Conservation (phyloP, 1,140 invertebrate genomes). For the Nymphalis io region DNA sequence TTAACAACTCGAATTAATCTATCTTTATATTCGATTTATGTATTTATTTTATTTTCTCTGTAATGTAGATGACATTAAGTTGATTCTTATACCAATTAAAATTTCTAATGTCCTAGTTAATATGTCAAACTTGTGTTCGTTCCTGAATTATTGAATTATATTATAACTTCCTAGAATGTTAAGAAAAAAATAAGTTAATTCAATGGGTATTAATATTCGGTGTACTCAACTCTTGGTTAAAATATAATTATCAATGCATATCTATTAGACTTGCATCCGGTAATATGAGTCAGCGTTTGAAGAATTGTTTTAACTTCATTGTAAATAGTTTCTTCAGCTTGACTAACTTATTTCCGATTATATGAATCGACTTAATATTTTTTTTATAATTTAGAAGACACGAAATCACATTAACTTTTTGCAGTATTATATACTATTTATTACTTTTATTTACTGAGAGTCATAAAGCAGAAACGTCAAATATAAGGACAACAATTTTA, state of each 20-base stretch:
- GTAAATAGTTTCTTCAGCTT: not conserved
- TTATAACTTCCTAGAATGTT: not conserved
- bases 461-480: not conserved
- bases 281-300: conserved; percentile 42
- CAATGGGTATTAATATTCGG: conserved; percentile 14
- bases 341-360: not conserved
- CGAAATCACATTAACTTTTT: too few relatives aligned
- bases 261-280: conserved; percentile 52
- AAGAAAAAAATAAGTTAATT: conserved; percentile 16
- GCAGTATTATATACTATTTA: too few relatives aligned
- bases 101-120: too few relatives aligned
- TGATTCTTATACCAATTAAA: too few relatives aligned
- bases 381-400: too few relatives aligned
- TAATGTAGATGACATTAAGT: too few relatives aligned
- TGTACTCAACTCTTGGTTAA: conserved; percentile 9
- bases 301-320: not conserved
- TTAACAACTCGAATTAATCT: too few relatives aligned
- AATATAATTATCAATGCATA: conserved; percentile 49
- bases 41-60: too few relatives aligned
- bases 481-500: not conserved
- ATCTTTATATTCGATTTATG: too few relatives aligned
- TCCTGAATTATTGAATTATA: not conserved
- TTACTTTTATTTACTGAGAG: too few relatives aligned
- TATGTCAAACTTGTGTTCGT: not conserved
- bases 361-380: not conserved